phyloP scores from a whole-genome alignment of 1,140 invertebrate genomes.

The Whitmania pigra region DNA sequence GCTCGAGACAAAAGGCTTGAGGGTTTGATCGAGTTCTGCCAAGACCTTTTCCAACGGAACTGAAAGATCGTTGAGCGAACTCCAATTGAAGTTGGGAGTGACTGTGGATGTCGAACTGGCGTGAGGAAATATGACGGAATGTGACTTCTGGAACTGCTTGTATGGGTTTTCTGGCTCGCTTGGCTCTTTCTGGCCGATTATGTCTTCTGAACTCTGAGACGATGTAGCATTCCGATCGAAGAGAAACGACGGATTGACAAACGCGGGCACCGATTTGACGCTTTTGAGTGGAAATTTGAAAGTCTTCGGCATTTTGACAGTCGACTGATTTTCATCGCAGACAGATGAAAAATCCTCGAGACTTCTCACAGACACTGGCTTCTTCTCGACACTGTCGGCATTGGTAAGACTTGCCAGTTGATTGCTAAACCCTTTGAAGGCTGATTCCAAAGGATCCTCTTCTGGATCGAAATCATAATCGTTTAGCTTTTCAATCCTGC shows the following conservation, averaged over 20 bases:
- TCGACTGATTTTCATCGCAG: background rate
- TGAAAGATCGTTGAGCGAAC: background rate
- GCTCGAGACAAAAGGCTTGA: constrained; percentile 1
- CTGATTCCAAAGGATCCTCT: constrained; percentile 1
- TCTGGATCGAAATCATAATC: background rate
- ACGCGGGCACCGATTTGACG: background rate
- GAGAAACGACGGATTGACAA: background rate
- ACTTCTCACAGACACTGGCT: background rate
- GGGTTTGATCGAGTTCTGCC: constrained; percentile 4
- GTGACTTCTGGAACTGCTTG: background rate
- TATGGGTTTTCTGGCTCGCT: background rate
- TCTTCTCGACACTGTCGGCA: background rate
- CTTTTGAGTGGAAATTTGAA: constrained; percentile 3
- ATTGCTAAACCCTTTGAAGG: background rate
- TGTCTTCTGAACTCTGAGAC: background rate
- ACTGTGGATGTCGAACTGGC: background rate
- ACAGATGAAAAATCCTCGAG: background rate
- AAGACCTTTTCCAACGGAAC: constrained; percentile 5
- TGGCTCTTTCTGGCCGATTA: background rate
- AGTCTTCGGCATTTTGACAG: background rate
- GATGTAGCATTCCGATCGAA: background rate
- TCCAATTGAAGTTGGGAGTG: constrained; percentile 5
- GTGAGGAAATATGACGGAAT: background rate
- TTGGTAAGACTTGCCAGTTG: constrained; percentile 1
- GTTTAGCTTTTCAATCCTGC: background rate